phyloP scores from a whole-genome alignment of 2,888 invertebrate species.

The Eurois occulta region DNA sequence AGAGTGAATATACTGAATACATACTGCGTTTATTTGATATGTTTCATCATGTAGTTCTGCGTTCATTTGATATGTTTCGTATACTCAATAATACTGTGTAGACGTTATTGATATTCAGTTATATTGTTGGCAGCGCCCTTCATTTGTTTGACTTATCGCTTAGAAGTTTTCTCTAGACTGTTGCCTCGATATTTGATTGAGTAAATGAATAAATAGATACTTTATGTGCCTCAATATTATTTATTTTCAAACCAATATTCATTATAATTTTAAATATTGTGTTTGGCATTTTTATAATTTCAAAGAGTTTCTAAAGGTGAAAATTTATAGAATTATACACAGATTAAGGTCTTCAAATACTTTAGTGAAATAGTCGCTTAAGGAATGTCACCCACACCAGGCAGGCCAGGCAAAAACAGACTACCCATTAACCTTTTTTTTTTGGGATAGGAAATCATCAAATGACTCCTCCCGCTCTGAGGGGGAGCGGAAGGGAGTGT shows the following conservation, averaged over 20 bases:
- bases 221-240: not conserved
- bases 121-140: constrained; percentile 35
- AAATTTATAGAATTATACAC: not conserved
- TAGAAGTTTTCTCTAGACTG: constrained; percentile 30
- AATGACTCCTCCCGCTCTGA: no score
- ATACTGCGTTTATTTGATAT: constrained; percentile 35
- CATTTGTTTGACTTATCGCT: constrained; percentile 36
- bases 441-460: no score
- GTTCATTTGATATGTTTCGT: constrained; percentile 51
- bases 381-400: no score
- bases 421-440: no score
- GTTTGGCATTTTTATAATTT: not conserved
- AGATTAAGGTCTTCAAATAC: not conserved
- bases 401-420: no score
- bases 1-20: constrained; percentile 25
- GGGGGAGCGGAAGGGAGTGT: no score
- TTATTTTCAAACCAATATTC: not conserved
- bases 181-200: constrained; percentile 35
- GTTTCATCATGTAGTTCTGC: constrained; percentile 24
- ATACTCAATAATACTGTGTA: constrained; percentile 25
- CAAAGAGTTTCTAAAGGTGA: not conserved
- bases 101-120: constrained; percentile 40
- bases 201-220: constrained; percentile 10
- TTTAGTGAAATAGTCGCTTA: no score
- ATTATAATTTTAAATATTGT: not conserved